A percentile compares a stretch with the other conserved stretches of the same genome.
These are phyloP conservation scores for Zygothrica quintamaculata DNA, from an alignment of 2,888 invertebrate species.

Conservation along the genomic window DNA sequence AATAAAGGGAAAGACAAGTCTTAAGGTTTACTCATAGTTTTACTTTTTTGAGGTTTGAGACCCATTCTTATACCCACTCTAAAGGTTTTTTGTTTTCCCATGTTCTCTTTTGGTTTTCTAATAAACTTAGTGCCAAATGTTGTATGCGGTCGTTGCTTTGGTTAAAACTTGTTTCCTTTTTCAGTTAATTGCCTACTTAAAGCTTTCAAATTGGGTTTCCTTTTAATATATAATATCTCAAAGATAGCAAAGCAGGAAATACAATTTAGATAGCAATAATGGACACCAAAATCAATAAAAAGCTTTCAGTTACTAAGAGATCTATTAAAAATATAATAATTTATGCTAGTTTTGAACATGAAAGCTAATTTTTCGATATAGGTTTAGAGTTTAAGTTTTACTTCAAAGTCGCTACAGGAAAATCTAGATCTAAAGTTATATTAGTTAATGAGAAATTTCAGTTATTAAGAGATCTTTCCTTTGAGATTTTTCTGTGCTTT, in stretches of 20 bases:
- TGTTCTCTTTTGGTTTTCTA: slow-evolving; percentile 42
- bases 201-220: slow-evolving; percentile 18
- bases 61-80: slow-evolving; percentile 19
- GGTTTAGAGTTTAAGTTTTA: too few relatives aligned
- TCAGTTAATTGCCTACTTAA: slow-evolving; percentile 68
- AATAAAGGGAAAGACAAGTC: neutral
- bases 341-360: too few relatives aligned
- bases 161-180: slow-evolving; percentile 45
- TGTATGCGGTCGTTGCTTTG: slow-evolving; percentile 35
- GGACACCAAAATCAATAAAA: slow-evolving; percentile 9
- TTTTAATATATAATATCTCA: slow-evolving; percentile 26
- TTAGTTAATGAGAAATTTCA: too few relatives aligned
- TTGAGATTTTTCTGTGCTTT: too few relatives aligned
- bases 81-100: too few relatives aligned
- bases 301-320: too few relatives aligned
- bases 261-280: slow-evolving; percentile 29
- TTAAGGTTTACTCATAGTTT: slow-evolving; percentile 20
- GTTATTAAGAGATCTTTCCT: too few relatives aligned
- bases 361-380: too few relatives aligned
- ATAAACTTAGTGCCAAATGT: slow-evolving; percentile 67
- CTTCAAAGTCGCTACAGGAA: too few relatives aligned
- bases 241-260: slow-evolving; percentile 13
- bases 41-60: slow-evolving; percentile 64
- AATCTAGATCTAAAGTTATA: too few relatives aligned
- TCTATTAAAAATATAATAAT: too few relatives aligned